Percentiles rank a stretch among this genome's conserved stretches.
Conservation (phyloP, 2,888 invertebrate genomes). For the Arrhopalites spinosus region DNA sequence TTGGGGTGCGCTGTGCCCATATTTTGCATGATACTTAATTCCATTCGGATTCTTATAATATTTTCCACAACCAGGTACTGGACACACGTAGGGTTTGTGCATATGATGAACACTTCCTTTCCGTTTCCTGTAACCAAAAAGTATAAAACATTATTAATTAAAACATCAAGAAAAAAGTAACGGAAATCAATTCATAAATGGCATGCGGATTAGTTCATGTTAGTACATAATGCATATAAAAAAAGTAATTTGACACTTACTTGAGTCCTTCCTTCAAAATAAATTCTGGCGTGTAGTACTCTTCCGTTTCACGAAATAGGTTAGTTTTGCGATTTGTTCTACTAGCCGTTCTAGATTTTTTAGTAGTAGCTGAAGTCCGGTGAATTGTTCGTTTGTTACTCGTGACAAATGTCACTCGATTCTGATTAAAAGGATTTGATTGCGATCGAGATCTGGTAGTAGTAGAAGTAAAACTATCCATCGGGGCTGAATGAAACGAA, state of each 20-base stretch:
- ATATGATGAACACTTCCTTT: not conserved
- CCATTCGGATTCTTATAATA: conserved; percentile 87
- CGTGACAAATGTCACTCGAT: conserved; percentile 17
- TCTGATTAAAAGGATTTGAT: not conserved
- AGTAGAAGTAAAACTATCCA: not conserved
- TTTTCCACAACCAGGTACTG: conserved; percentile 77
- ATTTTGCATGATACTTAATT: conserved; percentile 85
- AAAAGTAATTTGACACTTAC: conserved; percentile 58
- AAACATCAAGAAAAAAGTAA: not conserved
- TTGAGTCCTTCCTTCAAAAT: conserved; percentile 75
- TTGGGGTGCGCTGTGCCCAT: conserved; percentile 82
- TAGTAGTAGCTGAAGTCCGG: not conserved
- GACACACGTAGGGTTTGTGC: conserved; percentile 63
- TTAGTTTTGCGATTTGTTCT: conserved; percentile 65
- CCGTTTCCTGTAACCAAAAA: conserved; percentile 6
- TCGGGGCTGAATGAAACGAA: no score
- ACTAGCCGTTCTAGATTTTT: not conserved
- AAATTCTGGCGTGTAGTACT: conserved; percentile 79
- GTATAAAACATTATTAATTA: no score
- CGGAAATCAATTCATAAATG: no score
- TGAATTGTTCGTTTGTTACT: conserved; percentile 14
- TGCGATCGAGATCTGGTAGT: not conserved
- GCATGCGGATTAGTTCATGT: no score
- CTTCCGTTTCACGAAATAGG: conserved; percentile 67
- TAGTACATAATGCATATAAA: not conserved